Conservation (phyloP, 2,797 vertebrate genomes). For the Taeniopygia guttata region DNA sequence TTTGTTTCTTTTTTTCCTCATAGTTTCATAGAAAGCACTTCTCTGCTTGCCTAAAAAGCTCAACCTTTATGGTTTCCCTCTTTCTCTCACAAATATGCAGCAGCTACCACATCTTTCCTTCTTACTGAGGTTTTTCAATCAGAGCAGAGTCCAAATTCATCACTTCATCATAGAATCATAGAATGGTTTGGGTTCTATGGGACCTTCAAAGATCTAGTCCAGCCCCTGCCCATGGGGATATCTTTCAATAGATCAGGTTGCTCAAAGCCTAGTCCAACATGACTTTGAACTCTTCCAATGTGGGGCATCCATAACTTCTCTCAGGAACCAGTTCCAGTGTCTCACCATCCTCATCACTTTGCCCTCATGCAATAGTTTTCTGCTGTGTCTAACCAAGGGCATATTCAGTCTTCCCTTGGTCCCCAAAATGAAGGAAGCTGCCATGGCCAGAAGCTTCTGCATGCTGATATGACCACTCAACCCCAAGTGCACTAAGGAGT, state of each 20-base stretch:
- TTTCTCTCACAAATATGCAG: fast-evolving
- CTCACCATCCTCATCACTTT: neutral
- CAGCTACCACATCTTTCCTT: neutral
- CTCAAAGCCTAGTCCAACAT: neutral
- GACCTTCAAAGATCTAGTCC: neutral
- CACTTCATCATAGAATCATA: neutral
- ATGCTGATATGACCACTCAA: neutral
- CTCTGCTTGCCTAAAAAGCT: neutral
- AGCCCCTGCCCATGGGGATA: neutral
- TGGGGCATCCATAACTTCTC: neutral
- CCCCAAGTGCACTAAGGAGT: neutral
- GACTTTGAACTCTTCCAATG: neutral
- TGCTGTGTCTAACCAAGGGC: neutral
- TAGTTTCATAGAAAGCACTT: neutral
- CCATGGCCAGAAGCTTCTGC: neutral
- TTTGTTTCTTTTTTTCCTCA: fast-evolving
- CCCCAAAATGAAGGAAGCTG: neutral
- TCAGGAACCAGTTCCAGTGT: neutral
- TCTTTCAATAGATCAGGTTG: neutral
- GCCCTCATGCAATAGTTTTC: neutral
- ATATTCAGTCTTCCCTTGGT: neutral
- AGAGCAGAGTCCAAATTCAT: neutral
- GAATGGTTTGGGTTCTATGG: neutral
- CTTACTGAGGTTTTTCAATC: neutral
- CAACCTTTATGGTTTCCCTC: neutral